phyloP scores from a whole-genome alignment of 2,888 invertebrate genomes.

The Tiliacea citrago region DNA sequence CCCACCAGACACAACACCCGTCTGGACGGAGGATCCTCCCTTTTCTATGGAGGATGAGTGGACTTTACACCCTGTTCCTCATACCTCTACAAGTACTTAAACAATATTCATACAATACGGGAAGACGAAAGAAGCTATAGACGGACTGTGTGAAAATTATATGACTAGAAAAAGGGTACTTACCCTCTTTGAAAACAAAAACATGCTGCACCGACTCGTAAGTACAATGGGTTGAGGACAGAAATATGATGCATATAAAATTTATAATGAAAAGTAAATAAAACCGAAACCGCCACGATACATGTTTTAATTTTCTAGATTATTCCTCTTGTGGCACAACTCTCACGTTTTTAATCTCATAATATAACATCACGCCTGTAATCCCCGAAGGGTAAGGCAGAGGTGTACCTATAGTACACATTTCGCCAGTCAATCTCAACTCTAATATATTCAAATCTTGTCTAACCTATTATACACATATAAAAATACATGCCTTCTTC shows the following conservation, averaged over 20 bases:
- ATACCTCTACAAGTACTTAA: neutral
- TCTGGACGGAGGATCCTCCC: too few relatives aligned
- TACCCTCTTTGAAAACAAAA: neutral
- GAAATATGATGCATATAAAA: too few relatives aligned
- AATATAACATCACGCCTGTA: too few relatives aligned
- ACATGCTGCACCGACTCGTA: neutral
- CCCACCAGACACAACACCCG: too few relatives aligned
- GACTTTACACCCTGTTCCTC: too few relatives aligned
- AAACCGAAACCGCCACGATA: neutral
- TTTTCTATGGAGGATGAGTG: too few relatives aligned
- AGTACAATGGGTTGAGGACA: neutral
- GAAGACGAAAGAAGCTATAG: too few relatives aligned
- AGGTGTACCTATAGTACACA: too few relatives aligned
- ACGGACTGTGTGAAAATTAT: neutral
- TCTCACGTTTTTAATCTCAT: conserved; percentile 8
- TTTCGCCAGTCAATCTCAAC: conserved; percentile 1
- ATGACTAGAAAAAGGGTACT: neutral
- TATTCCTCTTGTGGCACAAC: conserved; percentile 1
- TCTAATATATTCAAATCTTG: neutral
- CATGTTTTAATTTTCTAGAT: conserved; percentile 7
- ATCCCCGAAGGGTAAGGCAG: too few relatives aligned
- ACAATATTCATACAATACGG: neutral
- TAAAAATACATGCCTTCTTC: too few relatives aligned
- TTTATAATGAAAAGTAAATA: conserved; percentile 2
- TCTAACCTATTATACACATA: neutral